Conservation (phyloP, 2,888 invertebrate genomes). For the Rutpela maculata region DNA sequence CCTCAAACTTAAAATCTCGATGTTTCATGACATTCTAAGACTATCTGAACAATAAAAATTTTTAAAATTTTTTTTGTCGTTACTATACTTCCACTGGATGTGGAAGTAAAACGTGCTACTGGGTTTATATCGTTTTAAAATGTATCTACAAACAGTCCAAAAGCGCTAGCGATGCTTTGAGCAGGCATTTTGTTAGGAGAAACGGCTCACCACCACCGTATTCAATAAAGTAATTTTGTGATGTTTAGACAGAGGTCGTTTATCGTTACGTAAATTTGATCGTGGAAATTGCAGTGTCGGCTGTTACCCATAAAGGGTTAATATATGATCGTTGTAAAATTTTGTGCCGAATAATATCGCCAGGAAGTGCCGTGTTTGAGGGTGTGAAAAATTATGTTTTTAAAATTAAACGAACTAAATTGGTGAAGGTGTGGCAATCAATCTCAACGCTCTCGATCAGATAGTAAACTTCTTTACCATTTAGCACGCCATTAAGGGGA, state of each 20-base stretch:
- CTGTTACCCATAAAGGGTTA: background rate
- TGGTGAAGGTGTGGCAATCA: conserved; percentile 5
- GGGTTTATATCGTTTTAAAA: too few relatives aligned
- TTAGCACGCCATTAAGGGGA: conserved; percentile 45
- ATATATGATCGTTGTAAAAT: conserved; percentile 6
- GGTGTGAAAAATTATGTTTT: background rate
- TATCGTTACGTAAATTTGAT: background rate
- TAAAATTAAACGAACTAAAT: conserved; percentile 5
- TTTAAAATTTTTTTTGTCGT: too few relatives aligned
- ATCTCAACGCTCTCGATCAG: conserved; percentile 33
- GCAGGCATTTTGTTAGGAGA: background rate
- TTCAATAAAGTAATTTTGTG: conserved; percentile 9
- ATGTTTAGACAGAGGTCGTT: background rate
- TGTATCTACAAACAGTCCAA: background rate
- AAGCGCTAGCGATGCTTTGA: background rate
- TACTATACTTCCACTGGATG: too few relatives aligned
- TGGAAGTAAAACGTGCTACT: too few relatives aligned
- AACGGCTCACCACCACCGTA: background rate
- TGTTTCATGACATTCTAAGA: too few relatives aligned
- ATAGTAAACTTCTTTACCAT: conserved; percentile 45
- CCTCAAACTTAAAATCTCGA: too few relatives aligned
- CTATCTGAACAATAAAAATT: too few relatives aligned
- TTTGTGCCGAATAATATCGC: background rate
- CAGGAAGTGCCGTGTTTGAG: background rate
- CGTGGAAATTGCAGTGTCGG: conserved; percentile 5